Evolutionary conservation across 37 sponge, comb jelly and placozoan species (phyloP).

Genomic region (Diacarnus erythraeanus): DNA sequence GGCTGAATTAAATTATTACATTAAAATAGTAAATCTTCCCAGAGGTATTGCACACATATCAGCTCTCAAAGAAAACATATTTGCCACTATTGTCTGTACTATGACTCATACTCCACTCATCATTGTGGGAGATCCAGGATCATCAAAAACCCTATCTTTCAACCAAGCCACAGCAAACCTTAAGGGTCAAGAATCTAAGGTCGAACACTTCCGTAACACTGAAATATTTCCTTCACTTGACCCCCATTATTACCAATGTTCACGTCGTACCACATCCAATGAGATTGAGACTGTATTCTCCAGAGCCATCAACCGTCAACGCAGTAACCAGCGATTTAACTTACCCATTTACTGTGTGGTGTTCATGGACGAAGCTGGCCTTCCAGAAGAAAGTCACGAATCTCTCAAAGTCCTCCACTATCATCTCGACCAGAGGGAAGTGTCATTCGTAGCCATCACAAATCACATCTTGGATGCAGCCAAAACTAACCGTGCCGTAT

Average conservation of each 20-base stretch:
- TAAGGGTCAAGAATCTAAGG: slow-evolving; percentile 81
- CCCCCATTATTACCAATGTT: slow-evolving; percentile 90
- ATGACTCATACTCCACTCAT: slow-evolving; percentile 82
- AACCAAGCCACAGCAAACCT: slow-evolving; percentile 79
- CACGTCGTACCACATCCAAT: slow-evolving; percentile 79
- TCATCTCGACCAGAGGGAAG: slow-evolving; percentile 83
- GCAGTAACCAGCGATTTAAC: slow-evolving; percentile 36
- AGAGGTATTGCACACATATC: slow-evolving; percentile 81
- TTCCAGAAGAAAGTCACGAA: slow-evolving; percentile 90
- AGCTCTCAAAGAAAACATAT: slow-evolving; percentile 92
- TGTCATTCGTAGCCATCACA: slow-evolving; percentile 91
- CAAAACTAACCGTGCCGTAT: slow-evolving; percentile 87
- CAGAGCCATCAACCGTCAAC: slow-evolving; percentile 79
- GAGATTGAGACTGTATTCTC: slow-evolving; percentile 87
- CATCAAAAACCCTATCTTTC: slow-evolving; percentile 91
- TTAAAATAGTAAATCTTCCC: slow-evolving; percentile 59
- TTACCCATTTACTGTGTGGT: slow-evolving; percentile 80
- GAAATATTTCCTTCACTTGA: slow-evolving; percentile 66
- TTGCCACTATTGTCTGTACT: slow-evolving; percentile 81
- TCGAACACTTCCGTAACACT: slow-evolving; percentile 50
- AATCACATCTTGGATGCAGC: slow-evolving; percentile 94
- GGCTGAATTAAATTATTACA: slow-evolving; percentile 66
- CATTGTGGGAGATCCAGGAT: slow-evolving; percentile 91
- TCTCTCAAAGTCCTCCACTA: slow-evolving; percentile 92
- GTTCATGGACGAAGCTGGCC: slow-evolving; percentile 94